Percentiles rank a stretch among this genome's conserved stretches.
Conservation (phyloP, 2,113 vertebrate genomes). For the Dendropsophus ebraccatus region DNA sequence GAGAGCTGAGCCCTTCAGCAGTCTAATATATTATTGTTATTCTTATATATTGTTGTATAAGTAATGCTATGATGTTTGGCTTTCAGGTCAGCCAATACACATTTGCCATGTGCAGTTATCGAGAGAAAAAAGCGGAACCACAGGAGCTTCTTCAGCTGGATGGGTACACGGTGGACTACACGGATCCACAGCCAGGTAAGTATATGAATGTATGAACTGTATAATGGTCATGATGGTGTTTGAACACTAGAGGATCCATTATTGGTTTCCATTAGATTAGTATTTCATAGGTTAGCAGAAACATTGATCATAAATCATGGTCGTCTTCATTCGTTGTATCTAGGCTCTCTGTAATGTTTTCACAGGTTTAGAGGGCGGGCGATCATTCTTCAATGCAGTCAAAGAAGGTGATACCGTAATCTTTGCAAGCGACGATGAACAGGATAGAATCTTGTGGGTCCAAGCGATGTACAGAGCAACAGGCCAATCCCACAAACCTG, state of each 20-base stretch:
- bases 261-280: neutral
- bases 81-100: slow-evolving; percentile 98
- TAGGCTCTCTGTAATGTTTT: slow-evolving; percentile 25
- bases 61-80: slow-evolving; percentile 50
- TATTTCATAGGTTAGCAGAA: neutral
- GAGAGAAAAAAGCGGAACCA: slow-evolving; percentile 97
- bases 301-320: neutral
- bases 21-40: too few species aligned
- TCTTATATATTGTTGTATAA: neutral
- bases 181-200: slow-evolving; percentile 95
- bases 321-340: neutral
- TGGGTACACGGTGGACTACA: slow-evolving; percentile 99
- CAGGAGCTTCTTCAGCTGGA: slow-evolving; percentile 96
- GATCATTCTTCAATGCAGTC: slow-evolving; percentile 97
- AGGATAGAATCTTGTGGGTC: slow-evolving; percentile 98
- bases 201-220: neutral
- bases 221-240: neutral
- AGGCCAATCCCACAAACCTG: slow-evolving; percentile 96
- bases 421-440: slow-evolving; percentile 97
- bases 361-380: slow-evolving; percentile 92
- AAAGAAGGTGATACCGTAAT: slow-evolving; percentile 99
- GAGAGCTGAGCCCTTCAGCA: neutral
- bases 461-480: slow-evolving; percentile 99
- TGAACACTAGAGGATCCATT: neutral
- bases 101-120: slow-evolving; percentile 99